A percentile compares a stretch with the other conserved stretches of the same genome.
Evolutionary conservation across 2,888 invertebrate genomes (phyloP).

Genomic region (Temnothorax unifasciatus): DNA sequence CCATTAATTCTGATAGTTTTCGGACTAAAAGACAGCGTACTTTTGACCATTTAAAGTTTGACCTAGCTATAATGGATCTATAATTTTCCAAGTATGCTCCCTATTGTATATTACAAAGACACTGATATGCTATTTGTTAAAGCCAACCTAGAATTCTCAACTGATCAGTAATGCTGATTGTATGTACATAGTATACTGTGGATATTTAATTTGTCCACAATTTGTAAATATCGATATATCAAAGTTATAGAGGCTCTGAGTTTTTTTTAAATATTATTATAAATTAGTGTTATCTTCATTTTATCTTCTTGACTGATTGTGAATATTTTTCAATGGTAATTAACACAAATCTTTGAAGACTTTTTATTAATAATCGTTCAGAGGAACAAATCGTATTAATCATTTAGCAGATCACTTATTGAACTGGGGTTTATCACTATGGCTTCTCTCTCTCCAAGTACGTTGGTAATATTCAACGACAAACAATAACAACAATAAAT

Average conservation of each 20-base stretch:
- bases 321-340: not conserved
- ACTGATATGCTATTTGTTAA: not conserved
- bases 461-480: not conserved
- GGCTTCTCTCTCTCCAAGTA: not conserved
- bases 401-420: not conserved
- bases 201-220: not conserved
- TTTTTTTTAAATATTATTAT: not conserved
- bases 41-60: slow-evolving; percentile 4
- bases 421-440: not conserved
- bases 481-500: not conserved
- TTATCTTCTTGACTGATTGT: not conserved
- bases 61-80: not conserved
- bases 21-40: not conserved
- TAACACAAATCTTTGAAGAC: not conserved
- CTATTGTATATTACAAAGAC: not conserved
- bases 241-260: not conserved
- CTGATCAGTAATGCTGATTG: too few species aligned
- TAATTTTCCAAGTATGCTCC: not conserved
- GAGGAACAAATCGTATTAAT: not conserved
- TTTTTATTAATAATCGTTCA: not conserved
- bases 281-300: not conserved
- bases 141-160: too few species aligned
- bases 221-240: not conserved
- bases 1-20: slow-evolving; percentile 4
- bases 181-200: too few species aligned